Conservation (phyloP, 2,888 invertebrate species). For the Aleiodes alternator region DNA sequence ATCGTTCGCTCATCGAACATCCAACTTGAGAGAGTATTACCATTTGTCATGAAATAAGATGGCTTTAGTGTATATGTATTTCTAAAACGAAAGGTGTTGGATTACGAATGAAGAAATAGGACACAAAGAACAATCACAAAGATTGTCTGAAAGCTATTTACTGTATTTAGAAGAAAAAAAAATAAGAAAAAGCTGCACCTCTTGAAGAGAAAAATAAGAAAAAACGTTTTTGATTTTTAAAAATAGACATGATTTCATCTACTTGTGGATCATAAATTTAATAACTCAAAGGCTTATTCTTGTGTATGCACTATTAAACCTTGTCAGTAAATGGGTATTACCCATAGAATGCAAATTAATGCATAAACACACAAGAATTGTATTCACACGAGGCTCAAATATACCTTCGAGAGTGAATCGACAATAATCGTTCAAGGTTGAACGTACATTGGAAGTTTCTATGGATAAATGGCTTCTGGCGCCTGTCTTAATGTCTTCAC, state of each 20-base stretch:
- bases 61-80: not conserved
- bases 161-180: too few relatives aligned
- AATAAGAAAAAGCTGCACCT: not conserved
- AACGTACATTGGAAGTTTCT: constrained; percentile 8
- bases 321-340: constrained; percentile 27
- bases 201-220: not conserved
- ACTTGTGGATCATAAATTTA: constrained; percentile 13
- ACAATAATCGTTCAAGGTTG: constrained; percentile 29
- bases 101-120: constrained; percentile 10
- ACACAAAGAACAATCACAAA: not conserved
- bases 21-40: not conserved
- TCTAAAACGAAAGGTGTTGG: constrained; percentile 2
- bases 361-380: not conserved
- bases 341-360: constrained; percentile 37
- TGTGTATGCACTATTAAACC: constrained; percentile 13
- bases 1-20: constrained; percentile 20
- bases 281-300: constrained; percentile 2
- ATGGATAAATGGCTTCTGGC: constrained; percentile 28
- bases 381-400: constrained; percentile 14
- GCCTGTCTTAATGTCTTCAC: constrained; percentile 30
- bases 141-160: not conserved
- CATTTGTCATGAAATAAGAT: constrained; percentile 11
- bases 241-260: constrained; percentile 7
- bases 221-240: too few relatives aligned
- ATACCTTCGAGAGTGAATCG: constrained; percentile 3